Evolutionary conservation across 2,113 vertebrate species (phyloP).

Genomic region (Varanus salvator): DNA sequence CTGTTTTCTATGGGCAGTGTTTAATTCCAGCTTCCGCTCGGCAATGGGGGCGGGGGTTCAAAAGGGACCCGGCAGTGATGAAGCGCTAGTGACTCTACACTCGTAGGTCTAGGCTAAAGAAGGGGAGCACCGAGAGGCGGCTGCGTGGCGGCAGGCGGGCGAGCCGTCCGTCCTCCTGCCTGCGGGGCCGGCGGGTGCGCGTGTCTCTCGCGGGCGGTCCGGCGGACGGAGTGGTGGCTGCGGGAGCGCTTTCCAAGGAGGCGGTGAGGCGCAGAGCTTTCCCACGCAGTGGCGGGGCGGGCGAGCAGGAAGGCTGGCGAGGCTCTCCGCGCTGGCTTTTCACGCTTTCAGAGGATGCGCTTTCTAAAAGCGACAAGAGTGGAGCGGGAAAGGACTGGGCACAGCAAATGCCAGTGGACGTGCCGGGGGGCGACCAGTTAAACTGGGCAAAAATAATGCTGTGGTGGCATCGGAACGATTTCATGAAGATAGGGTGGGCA

Average conservation of each 20-base stretch:
- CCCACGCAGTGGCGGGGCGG: too few relatives aligned
- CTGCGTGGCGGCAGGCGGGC: too few relatives aligned
- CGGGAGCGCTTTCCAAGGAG: not conserved
- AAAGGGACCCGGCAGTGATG: not conserved
- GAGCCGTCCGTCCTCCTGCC: too few relatives aligned
- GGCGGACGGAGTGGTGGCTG: rapidly evolving
- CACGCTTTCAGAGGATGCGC: not conserved
- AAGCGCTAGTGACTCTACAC: rapidly evolving
- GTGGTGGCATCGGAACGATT: not conserved
- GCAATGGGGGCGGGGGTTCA: not conserved
- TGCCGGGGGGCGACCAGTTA: too few relatives aligned
- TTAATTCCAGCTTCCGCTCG: not conserved
- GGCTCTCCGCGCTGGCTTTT: too few relatives aligned
- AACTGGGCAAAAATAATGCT: not conserved
- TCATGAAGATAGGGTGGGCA: too few relatives aligned
- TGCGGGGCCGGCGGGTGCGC: too few relatives aligned
- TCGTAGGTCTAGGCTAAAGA: not conserved
- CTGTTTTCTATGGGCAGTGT: not conserved
- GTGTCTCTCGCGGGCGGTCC: rapidly evolving
- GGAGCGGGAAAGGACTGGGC: not conserved
- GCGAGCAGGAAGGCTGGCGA: not conserved
- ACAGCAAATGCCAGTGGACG: not conserved
- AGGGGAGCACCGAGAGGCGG: not conserved
- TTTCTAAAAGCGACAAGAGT: not conserved
- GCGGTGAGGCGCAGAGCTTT: not conserved